phyloP scores from a whole-genome alignment of 2,113 vertebrate genomes.

The Pandion haliaetus region DNA sequence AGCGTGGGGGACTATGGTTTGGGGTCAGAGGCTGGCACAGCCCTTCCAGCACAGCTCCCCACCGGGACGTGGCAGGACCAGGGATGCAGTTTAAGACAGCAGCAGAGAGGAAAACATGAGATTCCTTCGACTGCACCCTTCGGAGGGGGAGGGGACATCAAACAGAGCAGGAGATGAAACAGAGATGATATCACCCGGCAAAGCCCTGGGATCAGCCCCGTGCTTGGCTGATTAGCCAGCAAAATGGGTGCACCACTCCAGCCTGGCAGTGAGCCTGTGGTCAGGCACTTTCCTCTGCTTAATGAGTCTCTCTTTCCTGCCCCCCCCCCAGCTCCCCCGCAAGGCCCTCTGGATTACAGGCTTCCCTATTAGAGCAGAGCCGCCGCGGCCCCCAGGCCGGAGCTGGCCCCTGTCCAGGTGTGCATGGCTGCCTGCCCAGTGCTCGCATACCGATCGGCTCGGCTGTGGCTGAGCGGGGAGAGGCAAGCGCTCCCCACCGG shows the following conservation, averaged over 20 bases:
- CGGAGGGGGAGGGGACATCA: neutral
- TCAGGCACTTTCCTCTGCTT: conserved; percentile 11
- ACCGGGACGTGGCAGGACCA: fast-evolving
- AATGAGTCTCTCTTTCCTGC: neutral
- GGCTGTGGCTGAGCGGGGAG: neutral
- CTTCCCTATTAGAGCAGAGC: conserved; percentile 11
- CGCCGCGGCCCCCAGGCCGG: neutral
- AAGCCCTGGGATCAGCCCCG: neutral
- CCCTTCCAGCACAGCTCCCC: neutral
- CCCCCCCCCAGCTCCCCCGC: neutral
- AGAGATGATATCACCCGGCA: conserved; percentile 11
- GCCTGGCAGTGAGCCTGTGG: neutral
- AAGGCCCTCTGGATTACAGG: conserved; percentile 46
- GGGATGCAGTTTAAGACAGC: neutral
- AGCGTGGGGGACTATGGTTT: neutral
- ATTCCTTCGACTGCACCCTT: neutral
- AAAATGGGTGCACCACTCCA: conserved; percentile 3
- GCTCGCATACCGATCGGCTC: neutral
- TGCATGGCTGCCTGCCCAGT: conserved; percentile 48
- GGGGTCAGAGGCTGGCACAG: neutral
- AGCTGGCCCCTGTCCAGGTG: neutral
- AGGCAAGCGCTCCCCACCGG: neutral
- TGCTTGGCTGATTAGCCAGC: neutral
- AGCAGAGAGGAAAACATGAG: neutral
- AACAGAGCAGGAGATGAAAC: neutral